Evolutionary conservation across 2,797 vertebrate genomes (phyloP).

Genomic region (Phylloscopus collybita): DNA sequence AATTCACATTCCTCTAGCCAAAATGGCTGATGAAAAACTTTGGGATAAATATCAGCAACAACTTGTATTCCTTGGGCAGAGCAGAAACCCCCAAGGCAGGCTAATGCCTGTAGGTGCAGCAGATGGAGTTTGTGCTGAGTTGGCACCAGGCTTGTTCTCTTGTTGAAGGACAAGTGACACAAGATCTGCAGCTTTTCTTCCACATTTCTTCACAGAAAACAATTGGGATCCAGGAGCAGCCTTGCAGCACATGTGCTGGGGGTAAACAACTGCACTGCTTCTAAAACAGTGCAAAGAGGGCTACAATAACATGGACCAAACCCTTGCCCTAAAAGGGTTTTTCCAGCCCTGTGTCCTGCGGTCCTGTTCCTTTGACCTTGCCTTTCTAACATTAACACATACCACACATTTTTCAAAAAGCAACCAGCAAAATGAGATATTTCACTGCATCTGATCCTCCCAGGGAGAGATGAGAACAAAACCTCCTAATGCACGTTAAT

Average conservation of each 20-base stretch:
- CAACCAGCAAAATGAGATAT: conserved; percentile 53
- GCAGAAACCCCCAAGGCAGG: background rate
- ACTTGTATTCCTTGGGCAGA: background rate
- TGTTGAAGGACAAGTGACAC: conserved; percentile 7
- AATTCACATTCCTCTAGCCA: background rate
- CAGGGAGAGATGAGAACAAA: conserved; percentile 53
- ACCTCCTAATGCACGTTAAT: conserved; percentile 47
- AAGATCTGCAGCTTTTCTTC: background rate
- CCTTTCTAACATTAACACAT: conserved; percentile 45
- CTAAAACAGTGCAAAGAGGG: background rate
- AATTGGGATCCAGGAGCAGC: background rate
- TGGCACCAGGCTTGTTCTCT: background rate
- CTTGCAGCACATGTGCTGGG: background rate
- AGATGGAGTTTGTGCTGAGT: background rate
- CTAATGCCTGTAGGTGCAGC: background rate
- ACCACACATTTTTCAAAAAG: conserved; percentile 55
- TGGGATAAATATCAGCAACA: background rate
- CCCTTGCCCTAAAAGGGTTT: background rate
- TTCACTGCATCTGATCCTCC: conserved; percentile 55
- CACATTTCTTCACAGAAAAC: background rate
- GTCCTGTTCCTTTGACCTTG: conserved; percentile 59
- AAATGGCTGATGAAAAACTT: background rate
- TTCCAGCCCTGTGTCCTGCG: background rate
- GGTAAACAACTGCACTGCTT: conserved; percentile 13
- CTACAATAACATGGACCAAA: background rate